phyloP scores from a whole-genome alignment of 2,888 invertebrate genomes.

The Drosophila mayaguana region DNA sequence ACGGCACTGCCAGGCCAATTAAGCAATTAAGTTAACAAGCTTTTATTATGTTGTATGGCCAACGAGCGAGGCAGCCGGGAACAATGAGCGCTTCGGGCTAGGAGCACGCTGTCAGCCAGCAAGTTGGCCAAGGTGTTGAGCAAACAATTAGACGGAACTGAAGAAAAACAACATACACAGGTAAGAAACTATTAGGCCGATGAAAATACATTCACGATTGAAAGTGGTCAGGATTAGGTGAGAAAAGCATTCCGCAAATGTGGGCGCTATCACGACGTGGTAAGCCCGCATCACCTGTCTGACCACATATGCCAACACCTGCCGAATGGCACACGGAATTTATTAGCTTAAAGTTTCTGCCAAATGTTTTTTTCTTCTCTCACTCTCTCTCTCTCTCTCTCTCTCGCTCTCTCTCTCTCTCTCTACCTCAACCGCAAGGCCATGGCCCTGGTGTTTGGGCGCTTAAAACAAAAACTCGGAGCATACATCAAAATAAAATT shows the following conservation, averaged over 20 bases:
- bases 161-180: conserved; percentile 37
- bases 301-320: conserved; percentile 2
- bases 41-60: conserved; percentile 71
- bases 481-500: conserved; percentile 56
- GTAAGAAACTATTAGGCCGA: conserved; percentile 32
- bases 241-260: conserved; percentile 28
- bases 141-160: conserved; percentile 71
- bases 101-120: conserved; percentile 30
- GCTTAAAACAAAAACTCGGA: conserved; percentile 42
- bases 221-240: conserved; percentile 64
- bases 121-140: conserved; percentile 66
- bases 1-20: conserved; percentile 58
- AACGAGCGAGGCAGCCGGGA: conserved; percentile 19
- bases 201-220: conserved; percentile 31
- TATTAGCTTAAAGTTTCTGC: conserved; percentile 37
- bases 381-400: background rate
- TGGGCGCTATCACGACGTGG: conserved; percentile 24
- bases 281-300: background rate
- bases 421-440: background rate
- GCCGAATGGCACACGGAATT: conserved; percentile 27
- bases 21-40: conserved; percentile 80
- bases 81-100: conserved; percentile 19
- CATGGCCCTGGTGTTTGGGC: conserved; percentile 12
- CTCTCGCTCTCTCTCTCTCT: background rate
- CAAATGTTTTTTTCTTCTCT: conserved; percentile 32